Percentiles rank a stretch among this genome's conserved stretches.
These are phyloP conservation scores for Ophion costatus DNA, from an alignment of 2,888 invertebrate species.

Conservation along the genomic window DNA sequence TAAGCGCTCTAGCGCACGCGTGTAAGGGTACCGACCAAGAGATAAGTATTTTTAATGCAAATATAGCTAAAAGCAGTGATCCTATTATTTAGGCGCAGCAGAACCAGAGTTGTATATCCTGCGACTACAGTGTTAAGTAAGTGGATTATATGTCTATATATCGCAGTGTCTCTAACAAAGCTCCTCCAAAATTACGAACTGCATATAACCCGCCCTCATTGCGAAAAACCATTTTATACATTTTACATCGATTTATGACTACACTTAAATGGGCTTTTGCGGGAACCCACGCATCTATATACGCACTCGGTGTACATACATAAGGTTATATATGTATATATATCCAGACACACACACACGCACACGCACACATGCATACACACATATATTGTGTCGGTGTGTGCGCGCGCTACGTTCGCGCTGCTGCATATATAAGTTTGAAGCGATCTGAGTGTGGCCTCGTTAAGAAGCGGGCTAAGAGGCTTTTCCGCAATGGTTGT, in stretches of 20 bases:
- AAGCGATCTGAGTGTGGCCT: slow-evolving; percentile 66
- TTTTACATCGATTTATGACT: slow-evolving; percentile 46
- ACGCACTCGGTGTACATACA: neutral
- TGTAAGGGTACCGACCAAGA: neutral
- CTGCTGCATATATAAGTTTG: slow-evolving; percentile 32
- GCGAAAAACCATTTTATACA: slow-evolving; percentile 30
- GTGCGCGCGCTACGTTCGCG: neutral
- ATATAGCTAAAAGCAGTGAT: slow-evolving; percentile 39
- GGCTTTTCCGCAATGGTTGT: slow-evolving; percentile 73
- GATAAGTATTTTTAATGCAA: slow-evolving; percentile 51
- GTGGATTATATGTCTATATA: slow-evolving; percentile 45
- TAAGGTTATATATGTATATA: slow-evolving; percentile 13
- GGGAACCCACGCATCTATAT: slow-evolving; percentile 10
- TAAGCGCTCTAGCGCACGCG: neutral
- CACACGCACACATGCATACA: neutral
- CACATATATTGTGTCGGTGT: neutral
- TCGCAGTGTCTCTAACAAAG: slow-evolving; percentile 24
- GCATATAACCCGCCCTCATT: slow-evolving; percentile 7
- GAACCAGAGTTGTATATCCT: slow-evolving; percentile 40
- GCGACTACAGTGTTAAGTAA: slow-evolving; percentile 54
- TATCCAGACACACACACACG: neutral
- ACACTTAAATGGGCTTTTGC: slow-evolving; percentile 34
- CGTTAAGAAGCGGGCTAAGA: slow-evolving; percentile 80
- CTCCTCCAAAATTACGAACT: slow-evolving; percentile 33
- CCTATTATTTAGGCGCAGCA: slow-evolving; percentile 49